Conservation (phyloP, 2,888 invertebrate genomes). For the Therioaphis trifolii region DNA sequence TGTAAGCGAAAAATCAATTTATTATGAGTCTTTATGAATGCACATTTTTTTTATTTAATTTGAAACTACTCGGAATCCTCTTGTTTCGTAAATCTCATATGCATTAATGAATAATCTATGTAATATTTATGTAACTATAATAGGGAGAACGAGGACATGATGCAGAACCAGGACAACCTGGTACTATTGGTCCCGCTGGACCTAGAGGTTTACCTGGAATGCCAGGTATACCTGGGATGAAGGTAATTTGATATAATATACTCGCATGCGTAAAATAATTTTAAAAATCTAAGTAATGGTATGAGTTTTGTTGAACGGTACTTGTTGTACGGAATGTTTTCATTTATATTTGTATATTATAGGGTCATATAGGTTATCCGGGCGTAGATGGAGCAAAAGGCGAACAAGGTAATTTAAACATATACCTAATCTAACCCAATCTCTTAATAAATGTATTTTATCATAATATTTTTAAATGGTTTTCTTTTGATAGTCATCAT, state of each 20-base stretch:
- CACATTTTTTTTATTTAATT: no score
- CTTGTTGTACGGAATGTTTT: no score
- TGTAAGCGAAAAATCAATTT: conserved; percentile 70
- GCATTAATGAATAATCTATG: no score
- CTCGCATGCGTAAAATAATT: no score
- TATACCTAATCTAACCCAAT: no score
- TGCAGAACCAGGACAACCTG: conserved; percentile 82
- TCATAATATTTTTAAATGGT: no score
- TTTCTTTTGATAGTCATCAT: no score
- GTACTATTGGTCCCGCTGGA: conserved; percentile 79
- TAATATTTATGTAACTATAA: no score
- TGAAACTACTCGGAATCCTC: no score
- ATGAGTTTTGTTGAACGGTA: not conserved
- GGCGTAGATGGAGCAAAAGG: conserved; percentile 86
- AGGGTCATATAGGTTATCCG: conserved; percentile 82
- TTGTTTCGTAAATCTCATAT: no score
- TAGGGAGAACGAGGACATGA: conserved; percentile 83
- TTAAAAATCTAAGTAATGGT: not conserved
- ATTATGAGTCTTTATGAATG: conserved; percentile 67
- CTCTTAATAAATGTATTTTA: no score
- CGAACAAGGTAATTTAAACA: conserved; percentile 75
- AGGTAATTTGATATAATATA: conserved; percentile 68
- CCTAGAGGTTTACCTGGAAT: conserved; percentile 80
- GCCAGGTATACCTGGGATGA: conserved; percentile 83
- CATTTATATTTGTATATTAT: conserved; percentile 15